Conservation (phyloP, 1,140 invertebrate genomes). For the Tetraneura akinire region DNA sequence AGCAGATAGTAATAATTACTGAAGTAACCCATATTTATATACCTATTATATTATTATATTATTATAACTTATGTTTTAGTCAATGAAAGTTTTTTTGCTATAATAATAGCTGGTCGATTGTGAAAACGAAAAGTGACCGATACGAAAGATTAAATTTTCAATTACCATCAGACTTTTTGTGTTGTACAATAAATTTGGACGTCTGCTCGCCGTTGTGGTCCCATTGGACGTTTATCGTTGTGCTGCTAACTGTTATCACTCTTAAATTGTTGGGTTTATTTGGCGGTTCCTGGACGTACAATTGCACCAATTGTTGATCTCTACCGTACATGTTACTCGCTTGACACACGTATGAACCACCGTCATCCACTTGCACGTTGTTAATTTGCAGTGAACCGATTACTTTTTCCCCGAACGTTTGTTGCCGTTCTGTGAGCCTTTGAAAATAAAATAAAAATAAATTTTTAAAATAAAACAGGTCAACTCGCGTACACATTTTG, state of each 20-base stretch:
- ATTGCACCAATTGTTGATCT: conserved; percentile 78
- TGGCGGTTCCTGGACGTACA: conserved; percentile 76
- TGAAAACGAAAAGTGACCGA: no score
- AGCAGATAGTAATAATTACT: no score
- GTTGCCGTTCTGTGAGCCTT: conserved; percentile 70
- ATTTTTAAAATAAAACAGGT: no score
- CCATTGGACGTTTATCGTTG: conserved; percentile 75
- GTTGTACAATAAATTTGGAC: conserved; percentile 74
- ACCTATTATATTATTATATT: no score
- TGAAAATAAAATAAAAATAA: no score
- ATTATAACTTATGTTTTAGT: no score
- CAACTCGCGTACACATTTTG: no score
- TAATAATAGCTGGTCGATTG: no score
- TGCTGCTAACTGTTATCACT: conserved; percentile 70
- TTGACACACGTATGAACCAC: conserved; percentile 79
- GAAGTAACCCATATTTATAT: no score
- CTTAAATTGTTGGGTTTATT: conserved; percentile 70
- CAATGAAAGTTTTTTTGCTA: no score
- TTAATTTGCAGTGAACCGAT: conserved; percentile 73
- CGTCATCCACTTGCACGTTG: conserved; percentile 72
- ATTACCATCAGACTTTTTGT: conserved; percentile 66
- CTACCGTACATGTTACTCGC: conserved; percentile 80
- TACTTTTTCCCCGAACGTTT: conserved; percentile 69
- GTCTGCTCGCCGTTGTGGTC: conserved; percentile 70
- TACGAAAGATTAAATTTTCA: no score